Evolutionary conservation across 2,888 invertebrate genomes (phyloP).

Genomic region (Orthonychiurus folsomi): DNA sequence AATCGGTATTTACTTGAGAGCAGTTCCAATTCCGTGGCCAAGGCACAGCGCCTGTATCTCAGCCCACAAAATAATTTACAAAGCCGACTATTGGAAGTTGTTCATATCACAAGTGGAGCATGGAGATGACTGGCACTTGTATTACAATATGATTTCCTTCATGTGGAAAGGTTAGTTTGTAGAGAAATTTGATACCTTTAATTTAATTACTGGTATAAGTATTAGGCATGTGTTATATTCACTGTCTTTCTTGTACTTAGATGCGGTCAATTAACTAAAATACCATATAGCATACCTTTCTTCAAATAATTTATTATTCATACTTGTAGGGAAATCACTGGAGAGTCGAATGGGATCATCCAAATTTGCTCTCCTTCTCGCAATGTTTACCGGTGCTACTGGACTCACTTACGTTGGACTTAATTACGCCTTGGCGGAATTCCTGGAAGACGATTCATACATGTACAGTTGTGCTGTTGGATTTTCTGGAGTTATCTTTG

Average conservation of each 20-base stretch:
- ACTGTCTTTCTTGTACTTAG: too few relatives aligned
- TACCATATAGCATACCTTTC: too few relatives aligned
- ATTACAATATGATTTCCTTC: slow-evolving; percentile 4
- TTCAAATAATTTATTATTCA: too few relatives aligned
- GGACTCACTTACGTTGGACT: background rate
- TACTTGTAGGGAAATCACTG: slow-evolving; percentile 1
- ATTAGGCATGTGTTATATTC: too few relatives aligned
- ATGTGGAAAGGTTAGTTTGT: too few relatives aligned
- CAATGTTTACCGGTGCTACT: background rate
- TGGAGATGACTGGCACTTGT: slow-evolving; percentile 1
- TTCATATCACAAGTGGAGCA: slow-evolving; percentile 4
- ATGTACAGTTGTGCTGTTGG: background rate
- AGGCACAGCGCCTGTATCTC: background rate
- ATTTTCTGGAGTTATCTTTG: slow-evolving; percentile 4
- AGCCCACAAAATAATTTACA: background rate
- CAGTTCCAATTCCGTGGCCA: background rate
- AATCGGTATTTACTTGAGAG: background rate
- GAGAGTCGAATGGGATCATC: background rate
- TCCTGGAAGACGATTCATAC: background rate
- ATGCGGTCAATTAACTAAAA: too few relatives aligned
- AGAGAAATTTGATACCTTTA: too few relatives aligned
- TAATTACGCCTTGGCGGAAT: background rate
- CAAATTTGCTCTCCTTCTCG: background rate
- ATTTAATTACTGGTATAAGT: too few relatives aligned
- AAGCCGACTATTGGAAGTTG: background rate